Evolutionary conservation across 2,797 vertebrate genomes (phyloP).

Genomic region (Rousettus madagascariensis): DNA sequence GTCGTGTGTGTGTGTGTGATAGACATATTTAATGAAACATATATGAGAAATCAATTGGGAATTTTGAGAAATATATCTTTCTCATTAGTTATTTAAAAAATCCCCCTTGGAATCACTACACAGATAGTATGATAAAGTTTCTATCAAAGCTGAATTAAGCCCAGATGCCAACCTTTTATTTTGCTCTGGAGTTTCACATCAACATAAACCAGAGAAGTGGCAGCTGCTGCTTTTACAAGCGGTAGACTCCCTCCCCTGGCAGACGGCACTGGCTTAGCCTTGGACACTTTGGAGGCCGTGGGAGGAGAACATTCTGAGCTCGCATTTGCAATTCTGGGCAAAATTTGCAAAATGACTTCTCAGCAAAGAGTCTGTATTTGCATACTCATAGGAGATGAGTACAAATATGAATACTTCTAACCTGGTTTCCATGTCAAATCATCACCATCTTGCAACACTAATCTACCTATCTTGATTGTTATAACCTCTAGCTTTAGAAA

Average conservation of each 20-base stretch:
- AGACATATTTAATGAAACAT: conserved; percentile 5
- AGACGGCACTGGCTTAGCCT: neutral
- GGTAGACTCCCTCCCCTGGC: neutral
- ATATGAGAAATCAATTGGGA: neutral
- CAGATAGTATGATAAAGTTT: conserved; percentile 32
- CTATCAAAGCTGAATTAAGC: conserved; percentile 34
- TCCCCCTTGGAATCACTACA: conserved; percentile 4
- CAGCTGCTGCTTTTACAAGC: conserved; percentile 26
- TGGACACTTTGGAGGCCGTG: neutral
- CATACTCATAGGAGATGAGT: conserved; percentile 46
- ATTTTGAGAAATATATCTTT: conserved; percentile 40
- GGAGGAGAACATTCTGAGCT: conserved; percentile 12
- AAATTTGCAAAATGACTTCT: conserved; percentile 57
- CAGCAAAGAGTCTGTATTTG: conserved; percentile 28
- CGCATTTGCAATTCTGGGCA: conserved; percentile 34
- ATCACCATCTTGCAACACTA: neutral
- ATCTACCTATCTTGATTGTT: conserved; percentile 3
- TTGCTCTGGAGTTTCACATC: neutral
- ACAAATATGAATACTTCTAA: neutral
- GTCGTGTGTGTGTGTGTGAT: neutral
- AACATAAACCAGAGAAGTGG: neutral
- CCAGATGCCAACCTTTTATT: conserved; percentile 47
- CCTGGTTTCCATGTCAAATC: neutral
- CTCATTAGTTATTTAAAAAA: conserved; percentile 52
- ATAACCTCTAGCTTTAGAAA: conserved; percentile 16